Conservation (phyloP, 2,888 invertebrate species). For the Mesochorus sp. region DNA sequence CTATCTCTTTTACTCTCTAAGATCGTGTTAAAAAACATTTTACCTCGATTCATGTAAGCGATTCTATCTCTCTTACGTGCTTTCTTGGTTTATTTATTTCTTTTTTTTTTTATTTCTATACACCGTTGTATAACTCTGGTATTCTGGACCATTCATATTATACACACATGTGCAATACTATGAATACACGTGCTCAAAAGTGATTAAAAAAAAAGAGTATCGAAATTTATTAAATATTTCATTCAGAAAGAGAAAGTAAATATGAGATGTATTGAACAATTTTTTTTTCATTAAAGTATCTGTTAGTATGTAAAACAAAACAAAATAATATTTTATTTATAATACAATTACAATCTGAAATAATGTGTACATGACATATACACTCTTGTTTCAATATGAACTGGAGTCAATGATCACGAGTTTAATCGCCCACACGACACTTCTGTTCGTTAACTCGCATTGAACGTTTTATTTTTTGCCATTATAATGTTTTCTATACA, state of each 20-base stretch:
- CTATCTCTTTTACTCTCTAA: neutral
- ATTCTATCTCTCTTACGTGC: conserved; percentile 34
- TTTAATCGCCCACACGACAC: conserved; percentile 56
- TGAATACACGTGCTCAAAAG: neutral
- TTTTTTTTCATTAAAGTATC: too few species aligned
- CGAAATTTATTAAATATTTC: too few species aligned
- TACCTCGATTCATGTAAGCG: conserved; percentile 39
- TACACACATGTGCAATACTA: neutral
- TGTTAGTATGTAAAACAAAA: too few species aligned
- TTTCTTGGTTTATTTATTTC: too few species aligned
- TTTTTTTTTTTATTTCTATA: conserved; percentile 31
- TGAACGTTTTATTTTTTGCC: neutral
- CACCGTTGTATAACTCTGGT: conserved; percentile 22
- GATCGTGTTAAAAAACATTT: conserved; percentile 14
- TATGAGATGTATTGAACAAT: too few species aligned
- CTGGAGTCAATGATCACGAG: conserved; percentile 33
- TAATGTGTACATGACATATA: neutral
- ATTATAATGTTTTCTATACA: conserved; percentile 11
- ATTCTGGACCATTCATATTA: conserved; percentile 9
- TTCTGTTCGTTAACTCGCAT: conserved; percentile 26
- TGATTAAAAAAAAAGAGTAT: neutral
- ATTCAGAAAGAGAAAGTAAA: too few species aligned
- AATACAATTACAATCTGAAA: too few species aligned
- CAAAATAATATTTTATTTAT: neutral
- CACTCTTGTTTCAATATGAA: conserved; percentile 13